A percentile compares a stretch with the other conserved stretches of the same genome.
phyloP scores from a whole-genome alignment of 2,888 invertebrate genomes.

The Eudasyphora cyanicolor region DNA sequence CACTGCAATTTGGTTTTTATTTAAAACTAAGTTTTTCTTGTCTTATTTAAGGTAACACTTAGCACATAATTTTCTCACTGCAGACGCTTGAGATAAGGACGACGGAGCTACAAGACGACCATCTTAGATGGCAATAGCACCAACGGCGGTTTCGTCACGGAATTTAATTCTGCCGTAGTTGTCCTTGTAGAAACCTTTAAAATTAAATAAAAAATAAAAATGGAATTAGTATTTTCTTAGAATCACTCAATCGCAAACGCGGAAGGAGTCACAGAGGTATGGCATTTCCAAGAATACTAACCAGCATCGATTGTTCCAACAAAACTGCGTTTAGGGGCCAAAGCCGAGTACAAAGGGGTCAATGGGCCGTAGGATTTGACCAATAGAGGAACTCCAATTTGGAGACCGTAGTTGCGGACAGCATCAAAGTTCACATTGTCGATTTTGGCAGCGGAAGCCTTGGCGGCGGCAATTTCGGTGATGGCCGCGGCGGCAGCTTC shows the following conservation, averaged over 20 bases:
- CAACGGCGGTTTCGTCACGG: conserved; percentile 71
- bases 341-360: conserved; percentile 73
- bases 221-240: background rate
- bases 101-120: background rate
- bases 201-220: background rate
- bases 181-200: conserved; percentile 72
- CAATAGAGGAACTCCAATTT: conserved; percentile 74
- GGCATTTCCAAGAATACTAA: conserved; percentile 66
- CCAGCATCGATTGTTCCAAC: conserved; percentile 76
- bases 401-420: conserved; percentile 72
- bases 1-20: conserved; percentile 45
- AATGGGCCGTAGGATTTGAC: conserved; percentile 71
- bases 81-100: background rate
- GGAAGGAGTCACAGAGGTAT: no score
- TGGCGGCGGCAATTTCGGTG: conserved; percentile 73
- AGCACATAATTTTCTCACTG: conserved; percentile 26
- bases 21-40: conserved; percentile 32
- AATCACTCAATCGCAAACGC: no score
- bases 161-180: conserved; percentile 68
- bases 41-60: conserved; percentile 44
- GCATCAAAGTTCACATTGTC: conserved; percentile 69
- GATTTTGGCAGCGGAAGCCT: conserved; percentile 74
- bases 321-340: conserved; percentile 75
- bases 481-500: conserved; percentile 72
- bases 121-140: conserved; percentile 71